These are phyloP conservation scores for Clavelina lepadiformis DNA, from an alignment of 23 tunicate genomes.

Conservation along the genomic window DNA sequence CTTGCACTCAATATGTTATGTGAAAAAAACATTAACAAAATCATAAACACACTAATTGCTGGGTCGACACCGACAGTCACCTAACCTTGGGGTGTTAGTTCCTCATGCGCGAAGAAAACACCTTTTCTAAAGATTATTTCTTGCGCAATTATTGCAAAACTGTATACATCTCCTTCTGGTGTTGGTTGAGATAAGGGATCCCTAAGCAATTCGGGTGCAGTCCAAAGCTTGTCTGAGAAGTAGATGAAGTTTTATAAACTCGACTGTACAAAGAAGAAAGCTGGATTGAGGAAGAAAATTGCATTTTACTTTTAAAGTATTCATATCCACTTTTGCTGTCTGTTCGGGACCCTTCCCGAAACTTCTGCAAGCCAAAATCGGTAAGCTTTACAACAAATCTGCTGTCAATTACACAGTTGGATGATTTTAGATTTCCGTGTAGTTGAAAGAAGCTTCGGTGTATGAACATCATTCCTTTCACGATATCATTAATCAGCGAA, in stretches of 20 bases:
- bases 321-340: constrained; percentile 53
- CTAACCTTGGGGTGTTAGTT: constrained; percentile 37
- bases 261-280: too few relatives aligned
- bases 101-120: constrained; percentile 60
- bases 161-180: constrained; percentile 80
- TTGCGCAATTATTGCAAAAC: constrained; percentile 90
- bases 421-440: constrained; percentile 87
- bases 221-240: constrained; percentile 64
- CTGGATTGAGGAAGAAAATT: neutral
- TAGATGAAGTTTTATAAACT: too few relatives aligned
- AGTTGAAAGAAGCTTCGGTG: constrained; percentile 58
- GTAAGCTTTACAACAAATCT: constrained; percentile 73
- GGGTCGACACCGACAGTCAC: neutral
- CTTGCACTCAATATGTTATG: neutral
- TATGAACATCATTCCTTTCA: constrained; percentile 61
- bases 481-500: constrained; percentile 72
- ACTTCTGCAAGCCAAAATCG: constrained; percentile 61
- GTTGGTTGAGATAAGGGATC: constrained; percentile 19
- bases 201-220: constrained; percentile 78
- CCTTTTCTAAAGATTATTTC: constrained; percentile 92
- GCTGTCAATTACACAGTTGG: constrained; percentile 87
- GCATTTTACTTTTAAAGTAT: constrained; percentile 44
- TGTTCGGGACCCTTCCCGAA: constrained; percentile 49
- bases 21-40: neutral
- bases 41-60: neutral